Base-by-base conservation (phyloP, 1,140 invertebrate genomes). In the Psilanteris sp. region DNA sequence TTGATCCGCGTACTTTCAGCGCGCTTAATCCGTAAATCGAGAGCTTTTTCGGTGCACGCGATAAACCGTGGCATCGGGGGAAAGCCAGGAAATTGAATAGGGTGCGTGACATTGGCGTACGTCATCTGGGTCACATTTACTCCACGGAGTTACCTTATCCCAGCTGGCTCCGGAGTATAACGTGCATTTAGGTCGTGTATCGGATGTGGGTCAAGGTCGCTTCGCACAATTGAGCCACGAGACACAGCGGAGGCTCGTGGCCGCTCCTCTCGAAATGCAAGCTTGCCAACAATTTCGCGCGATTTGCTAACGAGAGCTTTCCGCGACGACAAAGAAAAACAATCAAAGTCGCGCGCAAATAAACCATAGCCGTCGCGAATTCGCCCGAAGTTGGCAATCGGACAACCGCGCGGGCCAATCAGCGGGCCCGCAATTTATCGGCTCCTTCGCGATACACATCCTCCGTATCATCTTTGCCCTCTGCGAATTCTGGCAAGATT, bases 151-250 rank as follows among this genome's bases (percentile, higher is more conserved):
- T 72, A 76, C 77, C 77, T 79, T 76, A 68, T 67, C 67, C 77
- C 39, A 37, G 77, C 44, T 46, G 22, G 43, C 55, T 74, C 44
- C 54, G 36, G 44, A 67, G 61, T 44, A 44, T 57, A 52, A 29
- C 55, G 46, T 57, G 43, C 41, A 79, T 78, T 32, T 83, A 43
- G 82, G 83, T 82, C 83, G 55, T 36, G 36, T 52, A 37, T 78
- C 73, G 50, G 67, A 85, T 83, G 83, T 86, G 29, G 84, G 84
- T 85, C 84, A 86, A 15, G 83, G 84, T 83, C 79, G 48, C 10
- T 48, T 44, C 13, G 72, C 34, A 67, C 50, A 77, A 78, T 73
- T 66, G 48, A 59, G 62, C 62, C 48, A 77, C 41, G 48, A 68
- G 57, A 77, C 54, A 39, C 37, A 41, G 22, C 7, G 9, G 41